Evolutionary conservation across 2,797 vertebrate genomes (phyloP), one percentile per base, ranked within the genome.

Genomic region (Austrolebias charrua): DNA sequence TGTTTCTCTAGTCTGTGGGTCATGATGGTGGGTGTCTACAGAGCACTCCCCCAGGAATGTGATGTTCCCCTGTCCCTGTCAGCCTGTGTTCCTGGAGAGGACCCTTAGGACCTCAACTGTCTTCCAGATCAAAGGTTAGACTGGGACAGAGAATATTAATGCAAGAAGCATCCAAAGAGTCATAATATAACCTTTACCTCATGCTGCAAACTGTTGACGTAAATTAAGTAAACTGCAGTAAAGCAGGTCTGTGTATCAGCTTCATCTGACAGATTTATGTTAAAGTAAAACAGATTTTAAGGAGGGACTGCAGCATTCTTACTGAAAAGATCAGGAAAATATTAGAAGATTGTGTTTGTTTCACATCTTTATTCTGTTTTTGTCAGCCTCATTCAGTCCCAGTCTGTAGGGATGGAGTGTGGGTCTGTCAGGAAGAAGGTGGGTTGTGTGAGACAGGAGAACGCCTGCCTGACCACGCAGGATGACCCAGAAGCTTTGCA

Each of bases 401-500:
- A 35, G 7, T 29, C 60, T 16, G 13, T 61, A 46, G 84, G 92
- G 69, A 91, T 94, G 84, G 92, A 93, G 73, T 87, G 90, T 42
- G 75, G 85, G 55, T 50, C 52, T 64, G 71, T 90, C 18, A 86
- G 88, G 86, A 93, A 89, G 60, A 93, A 90, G 69, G 44, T 90
- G 49, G 78, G 88, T 77, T 74, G 72, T 65, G 79, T 95, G 72
- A 83, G 83, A 2, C 91, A 95, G 60, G 92, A 95, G 80, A 96
- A 96, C 64, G 83, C 89, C 18, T 88, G 83, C 72, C 84, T 97
- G 79, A 55, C 78, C 49, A 79, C 90, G 56, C 92, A 93, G 69
- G 95, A 95, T 73, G 90, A 91, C 76, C 65, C 93, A 15, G 92
- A 95, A 83, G 85, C 79, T 18, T 10, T 92, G 60, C 92, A 90